Base-by-base conservation (phyloP, 2,888 invertebrate genomes). In the Drosophila ochracea region DNA sequence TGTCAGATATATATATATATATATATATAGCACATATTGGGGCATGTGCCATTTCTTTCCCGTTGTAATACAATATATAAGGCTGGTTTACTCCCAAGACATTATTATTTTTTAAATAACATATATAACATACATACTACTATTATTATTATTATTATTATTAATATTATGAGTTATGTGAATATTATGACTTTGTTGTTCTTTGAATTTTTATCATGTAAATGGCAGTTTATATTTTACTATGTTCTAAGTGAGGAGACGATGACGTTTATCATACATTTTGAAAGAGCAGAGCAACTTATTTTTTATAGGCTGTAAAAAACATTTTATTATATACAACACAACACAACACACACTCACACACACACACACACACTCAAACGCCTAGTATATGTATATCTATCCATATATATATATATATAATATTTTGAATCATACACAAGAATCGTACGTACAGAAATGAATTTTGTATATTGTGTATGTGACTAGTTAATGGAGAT, bases 31-130 rank as follows among this genome's bases (percentile, higher is more conserved):
- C 69, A 66, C 71, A 74, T 63, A 79, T 80, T 81, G 81, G 78
- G 78, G 78, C 71, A 84, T 87, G 73, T 75, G 87, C 82, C 82
- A 86, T 89, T 88, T 86, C 79, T 86, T 87, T 90, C 91, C 86
- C 86, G 91, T 90, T 87, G 86, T 87, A 87, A 87, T 86, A 86
- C 87, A 82, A 90, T 86, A 89, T 68, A 92, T 91, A 93, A 93
- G 93, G 93, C 93, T 93, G 93, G 93, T 92, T 92, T 92, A 87
- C 86, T 87, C 93, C 93, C 93, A 93, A 93, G 93, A 93, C 93
- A 93, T 93, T 93, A 93, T 93, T 84, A 90, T 90, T 88, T 83
- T 86, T 73, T 76, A 76, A 69, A 64, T 57, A 60, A 61, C 63
- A 78, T 59, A 43, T 63, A 69, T 30, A 68, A 70, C 53, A 72